Conservation (phyloP, 1,140 invertebrate species). For the Oreohelix idahoensis region DNA sequence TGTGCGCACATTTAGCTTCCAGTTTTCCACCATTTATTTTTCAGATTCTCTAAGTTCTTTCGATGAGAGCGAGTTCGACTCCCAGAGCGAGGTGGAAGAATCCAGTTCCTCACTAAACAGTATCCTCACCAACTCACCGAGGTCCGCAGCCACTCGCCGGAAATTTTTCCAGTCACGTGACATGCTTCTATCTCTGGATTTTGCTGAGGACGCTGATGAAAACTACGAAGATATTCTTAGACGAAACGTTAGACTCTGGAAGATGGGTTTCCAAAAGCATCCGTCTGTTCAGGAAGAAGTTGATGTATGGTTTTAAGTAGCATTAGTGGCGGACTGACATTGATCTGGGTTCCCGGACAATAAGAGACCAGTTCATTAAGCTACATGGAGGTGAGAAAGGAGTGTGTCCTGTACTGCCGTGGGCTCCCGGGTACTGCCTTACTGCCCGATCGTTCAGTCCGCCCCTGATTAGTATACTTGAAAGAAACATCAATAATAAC, state of each 20-base stretch:
- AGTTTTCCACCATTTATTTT: not conserved
- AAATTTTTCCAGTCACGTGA: not conserved
- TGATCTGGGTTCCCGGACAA: no score
- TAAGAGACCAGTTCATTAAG: no score
- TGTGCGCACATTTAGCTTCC: no score
- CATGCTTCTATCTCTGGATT: not conserved
- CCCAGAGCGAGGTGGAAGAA: not conserved
- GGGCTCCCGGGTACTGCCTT: no score
- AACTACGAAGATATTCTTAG: constrained; percentile 14
- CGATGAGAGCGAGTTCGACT: not conserved
- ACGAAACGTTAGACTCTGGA: constrained; percentile 8
- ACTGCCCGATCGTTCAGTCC: no score
- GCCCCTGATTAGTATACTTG: no score
- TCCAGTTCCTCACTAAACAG: not conserved
- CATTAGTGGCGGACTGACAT: no score
- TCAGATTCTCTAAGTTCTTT: not conserved
- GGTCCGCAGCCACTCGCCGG: not conserved
- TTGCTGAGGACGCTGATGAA: not conserved
- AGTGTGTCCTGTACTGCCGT: no score
- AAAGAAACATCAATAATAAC: no score
- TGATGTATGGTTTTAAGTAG: not conserved
- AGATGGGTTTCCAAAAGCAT: constrained; percentile 1
- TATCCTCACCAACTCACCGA: not conserved
- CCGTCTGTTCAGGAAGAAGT: not conserved
- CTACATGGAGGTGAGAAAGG: no score